These are phyloP conservation scores for Sardinella longiceps DNA, from an alignment of 2,797 vertebrate genomes.

Conservation along the genomic window DNA sequence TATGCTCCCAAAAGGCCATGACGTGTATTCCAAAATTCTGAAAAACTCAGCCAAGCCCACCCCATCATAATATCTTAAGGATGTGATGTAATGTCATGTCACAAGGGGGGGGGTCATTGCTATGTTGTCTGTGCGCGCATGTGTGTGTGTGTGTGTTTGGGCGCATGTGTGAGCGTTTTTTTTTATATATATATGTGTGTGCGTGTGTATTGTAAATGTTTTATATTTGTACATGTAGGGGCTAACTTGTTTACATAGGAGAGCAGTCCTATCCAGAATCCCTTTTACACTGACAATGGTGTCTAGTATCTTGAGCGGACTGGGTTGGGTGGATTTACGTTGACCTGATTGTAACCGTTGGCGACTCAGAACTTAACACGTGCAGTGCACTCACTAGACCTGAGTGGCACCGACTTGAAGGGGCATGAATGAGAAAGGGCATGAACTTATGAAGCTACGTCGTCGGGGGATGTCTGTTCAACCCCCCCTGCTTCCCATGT, in stretches of 20 bases:
- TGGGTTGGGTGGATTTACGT: constrained; percentile 11
- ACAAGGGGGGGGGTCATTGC: not conserved
- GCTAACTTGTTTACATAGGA: constrained; percentile 58
- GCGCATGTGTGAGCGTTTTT: not conserved
- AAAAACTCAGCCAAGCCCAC: not conserved
- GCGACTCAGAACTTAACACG: not conserved
- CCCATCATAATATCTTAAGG: not conserved
- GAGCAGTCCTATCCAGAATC: constrained; percentile 49
- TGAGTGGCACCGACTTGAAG: not conserved
- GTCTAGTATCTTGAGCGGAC: constrained; percentile 1
- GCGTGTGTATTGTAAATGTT: constrained; percentile 57
- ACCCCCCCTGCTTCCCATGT: not conserved
- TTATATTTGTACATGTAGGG: constrained; percentile 62
- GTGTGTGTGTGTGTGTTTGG: not conserved
- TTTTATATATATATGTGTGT: constrained; percentile 50
- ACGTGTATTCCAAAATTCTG: constrained; percentile 14
- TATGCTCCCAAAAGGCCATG: not conserved
- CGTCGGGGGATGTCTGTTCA: not conserved
- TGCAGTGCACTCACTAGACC: constrained; percentile 70
- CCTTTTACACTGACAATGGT: constrained; percentile 60
- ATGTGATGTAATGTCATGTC: not conserved
- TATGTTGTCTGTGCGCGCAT: not conserved
- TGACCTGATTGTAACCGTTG: constrained; percentile 37
- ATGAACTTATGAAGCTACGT: not conserved
- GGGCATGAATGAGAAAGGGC: not conserved